Evolutionary conservation across 2,888 invertebrate genomes (phyloP).

Genomic region (Scaptomyza reducta): DNA sequence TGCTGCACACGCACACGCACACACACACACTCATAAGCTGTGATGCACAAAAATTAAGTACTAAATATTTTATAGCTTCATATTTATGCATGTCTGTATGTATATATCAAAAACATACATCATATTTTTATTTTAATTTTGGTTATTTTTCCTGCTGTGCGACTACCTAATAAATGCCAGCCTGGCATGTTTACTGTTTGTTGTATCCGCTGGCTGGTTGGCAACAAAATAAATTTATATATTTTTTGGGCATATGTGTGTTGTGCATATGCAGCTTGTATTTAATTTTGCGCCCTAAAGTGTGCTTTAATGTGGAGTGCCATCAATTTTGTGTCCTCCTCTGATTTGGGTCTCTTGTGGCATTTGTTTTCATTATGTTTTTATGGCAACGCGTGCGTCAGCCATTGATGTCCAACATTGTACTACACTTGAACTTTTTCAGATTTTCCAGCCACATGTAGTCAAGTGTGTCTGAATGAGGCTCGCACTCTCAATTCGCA

Average conservation of each 20-base stretch:
- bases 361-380: slow-evolving; percentile 52
- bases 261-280: slow-evolving; percentile 6
- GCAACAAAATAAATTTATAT: slow-evolving; percentile 26
- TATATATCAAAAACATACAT: not conserved
- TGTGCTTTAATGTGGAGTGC: slow-evolving; percentile 50
- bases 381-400: slow-evolving; percentile 31
- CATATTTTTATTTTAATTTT: not conserved
- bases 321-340: slow-evolving; percentile 31
- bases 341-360: slow-evolving; percentile 26
- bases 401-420: slow-evolving; percentile 7
- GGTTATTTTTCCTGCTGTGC: slow-evolving; percentile 9
- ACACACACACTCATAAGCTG: slow-evolving; percentile 3
- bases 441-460: slow-evolving; percentile 2
- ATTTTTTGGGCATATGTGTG: not conserved
- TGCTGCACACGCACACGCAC: slow-evolving; percentile 17
- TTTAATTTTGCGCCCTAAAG: slow-evolving; percentile 36
- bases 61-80: slow-evolving; percentile 70
- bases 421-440: slow-evolving; percentile 1
- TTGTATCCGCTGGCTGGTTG: slow-evolving; percentile 9
- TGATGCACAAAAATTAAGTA: slow-evolving; percentile 59
- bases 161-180: slow-evolving; percentile 39
- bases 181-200: slow-evolving; percentile 27
- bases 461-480: slow-evolving; percentile 1
- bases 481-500: not conserved
- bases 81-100: not conserved